Conservation (phyloP, 2,113 vertebrate genomes). For the Pantherophis guttatus region DNA sequence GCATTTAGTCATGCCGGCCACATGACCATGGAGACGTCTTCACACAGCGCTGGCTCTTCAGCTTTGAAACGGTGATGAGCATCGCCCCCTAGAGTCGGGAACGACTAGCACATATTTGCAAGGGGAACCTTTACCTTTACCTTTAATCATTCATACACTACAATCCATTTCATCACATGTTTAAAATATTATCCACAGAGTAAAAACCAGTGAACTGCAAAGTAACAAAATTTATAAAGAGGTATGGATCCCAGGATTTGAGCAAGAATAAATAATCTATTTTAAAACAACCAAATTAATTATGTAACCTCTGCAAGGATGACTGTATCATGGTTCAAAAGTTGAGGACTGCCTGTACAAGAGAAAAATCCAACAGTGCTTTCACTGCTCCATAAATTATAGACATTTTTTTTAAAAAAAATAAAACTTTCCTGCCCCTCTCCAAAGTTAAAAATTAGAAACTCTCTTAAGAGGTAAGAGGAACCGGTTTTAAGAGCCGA, state of each 20-base stretch:
- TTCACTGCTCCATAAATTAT: not conserved
- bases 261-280: not conserved
- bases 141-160: not conserved
- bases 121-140: no score
- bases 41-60: no score
- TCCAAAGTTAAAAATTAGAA: not conserved
- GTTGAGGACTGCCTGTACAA: no score
- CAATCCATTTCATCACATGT: not conserved
- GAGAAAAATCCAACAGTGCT: not conserved
- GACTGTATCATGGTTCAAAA: not conserved
- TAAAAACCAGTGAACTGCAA: not conserved
- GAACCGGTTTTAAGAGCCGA: not conserved
- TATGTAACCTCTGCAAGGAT: no score
- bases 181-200: not conserved
- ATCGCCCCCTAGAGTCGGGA: no score
- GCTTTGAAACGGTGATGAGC: no score
- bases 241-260: not conserved
- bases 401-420: not conserved
- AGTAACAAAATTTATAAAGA: not conserved
- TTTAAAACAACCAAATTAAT: not conserved
- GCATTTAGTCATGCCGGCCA: no score
- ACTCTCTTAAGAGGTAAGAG: constrained; percentile 1
- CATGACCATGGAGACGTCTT: no score
- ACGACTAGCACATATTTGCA: no score
- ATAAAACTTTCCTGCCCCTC: not conserved